These are phyloP conservation scores for Hypomesus transpacificus DNA, from an alignment of 2,113 vertebrate species.

Conservation along the genomic window DNA sequence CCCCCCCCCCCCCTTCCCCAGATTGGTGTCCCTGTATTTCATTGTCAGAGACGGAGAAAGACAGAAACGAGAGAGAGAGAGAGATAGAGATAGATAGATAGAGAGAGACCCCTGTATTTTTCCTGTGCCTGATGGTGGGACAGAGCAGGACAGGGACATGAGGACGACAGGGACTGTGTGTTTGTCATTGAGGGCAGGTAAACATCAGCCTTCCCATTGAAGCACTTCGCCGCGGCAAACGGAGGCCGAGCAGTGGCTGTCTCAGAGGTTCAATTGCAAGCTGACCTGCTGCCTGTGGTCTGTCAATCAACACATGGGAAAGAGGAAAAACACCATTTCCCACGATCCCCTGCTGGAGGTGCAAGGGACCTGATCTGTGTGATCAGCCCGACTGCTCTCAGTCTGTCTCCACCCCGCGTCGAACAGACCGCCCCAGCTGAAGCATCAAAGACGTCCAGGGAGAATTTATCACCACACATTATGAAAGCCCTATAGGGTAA, in stretches of 20 bases:
- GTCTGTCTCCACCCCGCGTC: constrained; percentile 34
- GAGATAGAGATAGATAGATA: constrained; percentile 14
- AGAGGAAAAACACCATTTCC: constrained; percentile 35
- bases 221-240: background rate
- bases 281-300: constrained; percentile 29
- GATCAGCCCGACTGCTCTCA: constrained; percentile 42
- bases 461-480: constrained; percentile 47
- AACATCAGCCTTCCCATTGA: constrained; percentile 28
- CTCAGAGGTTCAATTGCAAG: constrained; percentile 26
- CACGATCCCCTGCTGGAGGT: constrained; percentile 21
- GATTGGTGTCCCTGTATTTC: constrained; percentile 74
- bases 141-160: background rate
- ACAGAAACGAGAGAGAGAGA: constrained; percentile 27
- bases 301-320: constrained; percentile 30
- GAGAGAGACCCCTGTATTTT: constrained; percentile 50
- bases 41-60: constrained; percentile 65
- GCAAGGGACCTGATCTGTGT: constrained; percentile 29
- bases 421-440: constrained; percentile 16
- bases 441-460: background rate
- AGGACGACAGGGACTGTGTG: background rate
- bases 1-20: constrained; percentile 8
- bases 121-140: constrained; percentile 43
- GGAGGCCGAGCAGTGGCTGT: constrained; percentile 1
- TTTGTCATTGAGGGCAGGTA: constrained; percentile 26
- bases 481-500: constrained; percentile 38